Evolutionary conservation across 2,888 invertebrate species (phyloP).

Genomic region (Parnassius mnemosyne): DNA sequence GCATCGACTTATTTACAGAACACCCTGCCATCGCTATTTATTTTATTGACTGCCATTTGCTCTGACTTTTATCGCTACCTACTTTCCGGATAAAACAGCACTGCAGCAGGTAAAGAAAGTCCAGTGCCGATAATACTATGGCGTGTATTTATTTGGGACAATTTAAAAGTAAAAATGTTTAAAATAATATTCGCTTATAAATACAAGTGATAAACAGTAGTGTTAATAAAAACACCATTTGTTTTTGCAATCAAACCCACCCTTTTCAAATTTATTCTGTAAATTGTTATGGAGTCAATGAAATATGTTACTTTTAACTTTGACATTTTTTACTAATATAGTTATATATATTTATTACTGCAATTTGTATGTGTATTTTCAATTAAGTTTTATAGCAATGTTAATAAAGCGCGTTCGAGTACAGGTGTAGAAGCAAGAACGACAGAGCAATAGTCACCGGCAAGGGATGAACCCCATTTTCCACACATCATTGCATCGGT

Average conservation of each 20-base stretch:
- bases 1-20: conserved; percentile 79
- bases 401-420: conserved; percentile 1
- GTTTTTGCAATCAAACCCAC: conserved; percentile 26
- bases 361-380: neutral
- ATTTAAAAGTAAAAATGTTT: neutral
- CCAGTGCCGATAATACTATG: conserved; percentile 28
- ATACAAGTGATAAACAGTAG: too few species aligned
- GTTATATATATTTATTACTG: neutral
- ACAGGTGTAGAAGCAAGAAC: conserved; percentile 29
- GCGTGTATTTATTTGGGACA: neutral
- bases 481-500: conserved; percentile 81
- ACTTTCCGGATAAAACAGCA: conserved; percentile 74
- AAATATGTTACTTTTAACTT: neutral
- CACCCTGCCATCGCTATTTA: conserved; percentile 63
- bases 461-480: conserved; percentile 75
- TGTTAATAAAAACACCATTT: conserved; percentile 11
- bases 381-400: neutral
- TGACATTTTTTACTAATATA: neutral
- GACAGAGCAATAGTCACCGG: conserved; percentile 43
- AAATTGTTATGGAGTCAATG: neutral
- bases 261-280: neutral
- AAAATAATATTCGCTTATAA: neutral
- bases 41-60: conserved; percentile 80
- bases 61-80: conserved; percentile 77
- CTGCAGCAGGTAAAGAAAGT: conserved; percentile 65